Percentiles rank a stretch among this genome's conserved stretches.
Evolutionary conservation across 2,797 vertebrate species (phyloP).

Genomic region (Pygocentrus nattereri): DNA sequence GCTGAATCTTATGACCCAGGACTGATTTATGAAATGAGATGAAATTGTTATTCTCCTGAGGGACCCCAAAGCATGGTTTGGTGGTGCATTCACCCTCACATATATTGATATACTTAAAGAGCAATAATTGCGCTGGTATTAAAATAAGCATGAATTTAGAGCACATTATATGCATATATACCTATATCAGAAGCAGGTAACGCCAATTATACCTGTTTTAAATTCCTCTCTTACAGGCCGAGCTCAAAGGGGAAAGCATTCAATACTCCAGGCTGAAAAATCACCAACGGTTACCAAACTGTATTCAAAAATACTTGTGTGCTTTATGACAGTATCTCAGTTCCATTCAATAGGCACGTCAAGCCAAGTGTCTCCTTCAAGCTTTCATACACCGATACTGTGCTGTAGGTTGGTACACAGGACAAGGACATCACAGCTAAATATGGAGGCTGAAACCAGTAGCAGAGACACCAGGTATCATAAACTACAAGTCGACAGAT

Average conservation of each 20-base stretch:
- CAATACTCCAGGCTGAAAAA: conserved; percentile 4
- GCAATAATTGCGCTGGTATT: conserved; percentile 12
- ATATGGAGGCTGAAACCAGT: conserved; percentile 40
- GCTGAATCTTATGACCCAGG: too few relatives aligned
- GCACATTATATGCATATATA: background rate
- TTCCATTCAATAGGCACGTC: conserved; percentile 25
- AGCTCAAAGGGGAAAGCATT: conserved; percentile 20
- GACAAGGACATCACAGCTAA: conserved; percentile 51
- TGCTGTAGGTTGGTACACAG: conserved; percentile 30
- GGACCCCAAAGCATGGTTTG: background rate
- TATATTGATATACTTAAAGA: background rate
- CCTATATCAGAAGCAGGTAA: conserved; percentile 1
- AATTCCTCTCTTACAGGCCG: background rate
- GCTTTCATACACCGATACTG: background rate
- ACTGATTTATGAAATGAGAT: too few relatives aligned
- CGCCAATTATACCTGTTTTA: background rate
- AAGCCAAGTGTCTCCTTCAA: background rate
- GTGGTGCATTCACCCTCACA: background rate
- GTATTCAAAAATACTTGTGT: conserved; percentile 31
- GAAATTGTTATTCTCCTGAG: too few relatives aligned
- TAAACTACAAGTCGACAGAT: conserved; percentile 18
- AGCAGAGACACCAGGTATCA: conserved; percentile 13
- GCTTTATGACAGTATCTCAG: conserved; percentile 39
- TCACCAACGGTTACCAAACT: background rate
- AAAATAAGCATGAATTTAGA: background rate